phyloP scores from a whole-genome alignment of 2,797 vertebrate species.

The Glossophaga mutica region DNA sequence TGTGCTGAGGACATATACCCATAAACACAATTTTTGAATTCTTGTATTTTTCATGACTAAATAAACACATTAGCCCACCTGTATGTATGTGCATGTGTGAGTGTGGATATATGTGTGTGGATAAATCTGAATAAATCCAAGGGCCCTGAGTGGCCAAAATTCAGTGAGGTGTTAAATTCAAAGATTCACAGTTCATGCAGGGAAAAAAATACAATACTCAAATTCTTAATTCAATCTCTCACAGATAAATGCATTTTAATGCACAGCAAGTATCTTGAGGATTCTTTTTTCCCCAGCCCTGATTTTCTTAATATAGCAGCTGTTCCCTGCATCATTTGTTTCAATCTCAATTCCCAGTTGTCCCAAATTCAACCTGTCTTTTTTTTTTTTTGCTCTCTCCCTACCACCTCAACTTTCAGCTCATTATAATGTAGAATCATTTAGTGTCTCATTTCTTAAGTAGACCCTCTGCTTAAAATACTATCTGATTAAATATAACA shows the following conservation, averaged over 20 bases:
- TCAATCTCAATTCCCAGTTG: background rate
- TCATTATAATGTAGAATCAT: background rate
- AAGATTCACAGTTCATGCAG: conserved; percentile 13
- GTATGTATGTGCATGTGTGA: background rate
- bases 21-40: background rate
- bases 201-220: conserved; percentile 54
- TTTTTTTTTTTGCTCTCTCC: background rate
- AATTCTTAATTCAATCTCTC: conserved; percentile 17
- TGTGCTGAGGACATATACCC: background rate
- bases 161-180: conserved; percentile 39
- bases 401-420: background rate
- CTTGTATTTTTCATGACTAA: background rate
- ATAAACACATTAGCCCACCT: background rate
- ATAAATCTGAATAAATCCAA: conserved; percentile 14
- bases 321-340: conserved; percentile 11
- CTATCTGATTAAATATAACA: background rate
- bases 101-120: background rate
- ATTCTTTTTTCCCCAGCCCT: background rate
- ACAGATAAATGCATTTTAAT: conserved; percentile 55
- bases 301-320: conserved; percentile 20
- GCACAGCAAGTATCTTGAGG: conserved; percentile 4
- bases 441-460: background rate
- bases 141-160: background rate
- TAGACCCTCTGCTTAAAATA: background rate
- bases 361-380: background rate